These are phyloP conservation scores for Bursaphelenchus mucronatus DNA, from an alignment of 1,140 invertebrate species.

Conservation along the genomic window DNA sequence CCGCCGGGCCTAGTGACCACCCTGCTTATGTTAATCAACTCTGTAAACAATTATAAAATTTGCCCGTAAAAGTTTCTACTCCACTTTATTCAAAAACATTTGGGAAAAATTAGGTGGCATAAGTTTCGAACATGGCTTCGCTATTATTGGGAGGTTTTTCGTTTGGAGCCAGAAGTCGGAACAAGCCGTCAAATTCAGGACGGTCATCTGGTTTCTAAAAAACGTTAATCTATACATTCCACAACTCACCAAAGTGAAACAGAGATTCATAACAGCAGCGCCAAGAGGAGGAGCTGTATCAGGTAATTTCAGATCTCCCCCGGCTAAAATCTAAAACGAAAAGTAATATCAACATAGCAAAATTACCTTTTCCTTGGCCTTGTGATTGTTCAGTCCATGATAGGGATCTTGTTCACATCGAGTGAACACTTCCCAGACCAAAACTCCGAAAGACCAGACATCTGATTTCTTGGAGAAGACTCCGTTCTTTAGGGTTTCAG, in stretches of 20 bases:
- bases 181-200: constrained; percentile 22
- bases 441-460: constrained; percentile 20
- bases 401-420: constrained; percentile 17
- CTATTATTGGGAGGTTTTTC: constrained; percentile 21
- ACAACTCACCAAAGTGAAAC: constrained; percentile 11
- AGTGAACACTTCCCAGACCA: constrained; percentile 28
- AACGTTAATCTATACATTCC: neutral
- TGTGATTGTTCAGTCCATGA: constrained; percentile 63
- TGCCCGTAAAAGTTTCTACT: no score
- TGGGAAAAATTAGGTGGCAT: no score
- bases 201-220: constrained; percentile 25
- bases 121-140: no score
- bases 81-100: no score
- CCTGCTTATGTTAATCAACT: no score
- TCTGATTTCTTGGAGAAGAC: constrained; percentile 19
- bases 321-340: no score
- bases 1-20: no score
- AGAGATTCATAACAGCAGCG: constrained; percentile 25
- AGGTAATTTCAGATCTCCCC: neutral
- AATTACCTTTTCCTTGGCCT: constrained; percentile 65
- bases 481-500: constrained; percentile 13
- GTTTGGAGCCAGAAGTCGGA: constrained; percentile 33
- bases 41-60: no score
- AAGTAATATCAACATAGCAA: constrained; percentile 9
- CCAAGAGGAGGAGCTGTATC: constrained; percentile 20